Evolutionary conservation across 1,140 invertebrate species (phyloP), one percentile per base, ranked within the genome.

Genomic region (Drosophila ohnishii): DNA sequence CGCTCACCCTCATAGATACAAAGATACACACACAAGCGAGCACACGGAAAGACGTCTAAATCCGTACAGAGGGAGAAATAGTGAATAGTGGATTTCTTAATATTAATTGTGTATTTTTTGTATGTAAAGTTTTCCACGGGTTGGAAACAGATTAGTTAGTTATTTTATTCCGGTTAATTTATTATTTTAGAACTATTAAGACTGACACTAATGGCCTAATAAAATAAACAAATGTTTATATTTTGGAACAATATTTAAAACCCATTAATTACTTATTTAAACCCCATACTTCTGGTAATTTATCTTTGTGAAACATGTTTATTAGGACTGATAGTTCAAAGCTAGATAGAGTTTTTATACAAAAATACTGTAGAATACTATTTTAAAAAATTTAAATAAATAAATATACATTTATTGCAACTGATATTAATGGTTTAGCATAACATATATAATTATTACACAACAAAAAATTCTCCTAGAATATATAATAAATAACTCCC

Each of bases 1-100:
- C 22, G 51, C 73, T 56, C 66, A 50, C 73, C 60, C 37, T 50
- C 56, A 60, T 51, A 72, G 35, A 55, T 32, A 64, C 60, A 35
- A 22, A 47, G 32, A 55, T 30, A 32, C 57, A 51, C 39, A 48
- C 34, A 67, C 8, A 67, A 28, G 8, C 44, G 51, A 14, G 22
- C 51, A 51, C 35, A 64, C 34, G 22, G 60, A 37, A 51, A 47
- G 61, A 44, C 61, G 22, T 66, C 65, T 66, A 66, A 69, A 25
- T 66, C 50, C 32, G 16, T 53, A 11, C 61, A 69, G 34, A 11
- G 65, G n/a, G 37, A 65, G 32, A 53, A 44, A 66, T 3, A 3
- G 8, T 14, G 2, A 0, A 35, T 5, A 11, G 2, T 22, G 22
- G 2, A 28, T 10, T 28, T 10, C 1, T 16, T 1, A 10, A 10